Conservation (phyloP, 2,113 vertebrate genomes). For the Cochlearius cochlearius region DNA sequence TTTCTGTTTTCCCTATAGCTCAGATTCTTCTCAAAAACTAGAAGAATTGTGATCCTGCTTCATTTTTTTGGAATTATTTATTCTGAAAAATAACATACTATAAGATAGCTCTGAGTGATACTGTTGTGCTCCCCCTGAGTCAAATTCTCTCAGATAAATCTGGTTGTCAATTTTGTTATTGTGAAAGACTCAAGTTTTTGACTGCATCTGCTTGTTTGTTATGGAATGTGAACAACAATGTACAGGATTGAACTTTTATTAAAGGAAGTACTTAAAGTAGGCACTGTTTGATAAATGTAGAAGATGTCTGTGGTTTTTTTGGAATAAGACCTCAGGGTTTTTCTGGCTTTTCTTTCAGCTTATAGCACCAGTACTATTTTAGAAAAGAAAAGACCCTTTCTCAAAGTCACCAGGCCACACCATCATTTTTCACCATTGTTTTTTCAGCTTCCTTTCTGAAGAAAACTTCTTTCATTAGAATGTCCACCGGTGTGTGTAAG, state of each 20-base stretch:
- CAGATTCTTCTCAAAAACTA: background rate
- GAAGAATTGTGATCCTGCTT: background rate
- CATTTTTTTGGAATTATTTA: background rate
- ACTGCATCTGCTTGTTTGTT: background rate
- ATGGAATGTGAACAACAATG: background rate
- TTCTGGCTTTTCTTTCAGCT: background rate
- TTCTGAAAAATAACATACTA: background rate
- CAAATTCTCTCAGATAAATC: background rate
- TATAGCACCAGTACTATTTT: background rate
- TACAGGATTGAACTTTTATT: background rate
- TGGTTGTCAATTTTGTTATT: constrained; percentile 1
- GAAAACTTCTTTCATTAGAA: background rate
- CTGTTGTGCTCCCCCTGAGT: background rate
- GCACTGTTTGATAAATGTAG: background rate
- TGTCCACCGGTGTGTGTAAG: background rate
- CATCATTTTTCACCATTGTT: background rate
- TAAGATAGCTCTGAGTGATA: constrained; percentile 28
- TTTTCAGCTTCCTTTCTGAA: background rate
- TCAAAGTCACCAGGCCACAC: background rate
- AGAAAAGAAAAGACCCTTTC: background rate
- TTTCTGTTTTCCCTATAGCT: background rate
- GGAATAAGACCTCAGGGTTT: background rate
- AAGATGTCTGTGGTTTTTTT: background rate
- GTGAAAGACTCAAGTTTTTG: background rate
- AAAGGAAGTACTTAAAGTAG: background rate